Percentiles rank a stretch among this genome's conserved stretches.
Conservation (phyloP, 2,888 invertebrate species). For the Cartodere bifasciata region DNA sequence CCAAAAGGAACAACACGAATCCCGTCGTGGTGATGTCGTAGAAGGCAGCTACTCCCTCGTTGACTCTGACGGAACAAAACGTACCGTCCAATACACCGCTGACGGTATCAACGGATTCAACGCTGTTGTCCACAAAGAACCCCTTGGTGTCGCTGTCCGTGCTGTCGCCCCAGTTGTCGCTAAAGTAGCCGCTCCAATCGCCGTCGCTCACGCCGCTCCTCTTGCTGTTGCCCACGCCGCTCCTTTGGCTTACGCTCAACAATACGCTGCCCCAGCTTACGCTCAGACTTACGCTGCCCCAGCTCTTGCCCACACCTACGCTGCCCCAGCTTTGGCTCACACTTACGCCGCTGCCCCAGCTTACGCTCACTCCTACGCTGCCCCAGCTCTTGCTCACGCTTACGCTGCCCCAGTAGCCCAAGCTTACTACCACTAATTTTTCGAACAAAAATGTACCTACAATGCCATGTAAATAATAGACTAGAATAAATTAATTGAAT, state of each 20-base stretch:
- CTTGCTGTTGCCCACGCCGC: constrained; percentile 18
- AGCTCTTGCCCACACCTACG: constrained; percentile 17
- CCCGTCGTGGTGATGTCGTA: constrained; percentile 39
- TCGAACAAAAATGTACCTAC: no score
- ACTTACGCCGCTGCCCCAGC: constrained; percentile 15
- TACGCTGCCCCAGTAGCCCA: constrained; percentile 30
- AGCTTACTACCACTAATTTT: constrained; percentile 18
- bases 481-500: no score
- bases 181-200: constrained; percentile 16
- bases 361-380: constrained; percentile 13
- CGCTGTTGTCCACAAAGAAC: constrained; percentile 37
- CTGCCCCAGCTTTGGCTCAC: constrained; percentile 17
- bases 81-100: constrained; percentile 39
- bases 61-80: constrained; percentile 39
- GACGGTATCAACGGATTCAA: constrained; percentile 40
- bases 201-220: constrained; percentile 26
- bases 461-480: no score
- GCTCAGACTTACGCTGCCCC: constrained; percentile 14
- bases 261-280: constrained; percentile 13
- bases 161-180: constrained; percentile 24
- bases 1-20: constrained; percentile 39
- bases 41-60: constrained; percentile 39
- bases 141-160: constrained; percentile 25
- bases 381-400: constrained; percentile 13
- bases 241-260: constrained; percentile 14